Base-by-base conservation (phyloP, 92 coral and sea anemone species). In the Pocillopora grandis region DNA sequence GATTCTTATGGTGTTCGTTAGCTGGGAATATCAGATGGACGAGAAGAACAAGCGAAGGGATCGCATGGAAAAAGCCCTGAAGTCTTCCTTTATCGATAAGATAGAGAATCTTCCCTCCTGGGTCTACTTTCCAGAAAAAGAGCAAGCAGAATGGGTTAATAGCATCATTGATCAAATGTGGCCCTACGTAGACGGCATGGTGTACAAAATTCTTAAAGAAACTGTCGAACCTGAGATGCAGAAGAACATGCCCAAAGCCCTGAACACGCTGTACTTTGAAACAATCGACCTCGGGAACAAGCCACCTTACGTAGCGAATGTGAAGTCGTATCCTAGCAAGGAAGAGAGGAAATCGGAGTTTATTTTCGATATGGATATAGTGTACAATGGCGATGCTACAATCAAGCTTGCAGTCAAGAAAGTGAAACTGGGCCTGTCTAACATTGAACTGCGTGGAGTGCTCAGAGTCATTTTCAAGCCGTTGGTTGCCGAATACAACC, bases 121-220 rank as follows among this genome's bases (percentile, higher is more conserved):
- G 98, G 96, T 96, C 0, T 94, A 90, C 74, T 91, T 92, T 70
- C 90, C 98, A 15, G 95, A 95, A 58, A 89, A 89, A 73, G 98
- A 96, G 72, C 96, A 89, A 66, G 98, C 96, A 0, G 95, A 92
- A 35, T 96, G 98, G 98, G 76, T 96, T 73, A 96, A 96, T 49
- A 82, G 91, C 62, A 96, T 96, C 87, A 90, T 96, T n/a, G 87
- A 85, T 68, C 98, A 96, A 52, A 94, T 96, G 98, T 96, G 98
- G 98, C 98, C 98, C 2, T 96, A 87, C 89, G 94, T 96, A 35
- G 96, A 93, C 13, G 98, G 87, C 48, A 94, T 96, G 98, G 98
- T 93, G 1, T 63, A 86, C 86, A 95, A 96, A 63, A 96, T 96
- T 57, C 90, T 96, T 52, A 96, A 96, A 64, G 98, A 90, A 21